Evolutionary conservation across 2,797 vertebrate species (phyloP).

Genomic region (Pempheris klunzingeri): DNA sequence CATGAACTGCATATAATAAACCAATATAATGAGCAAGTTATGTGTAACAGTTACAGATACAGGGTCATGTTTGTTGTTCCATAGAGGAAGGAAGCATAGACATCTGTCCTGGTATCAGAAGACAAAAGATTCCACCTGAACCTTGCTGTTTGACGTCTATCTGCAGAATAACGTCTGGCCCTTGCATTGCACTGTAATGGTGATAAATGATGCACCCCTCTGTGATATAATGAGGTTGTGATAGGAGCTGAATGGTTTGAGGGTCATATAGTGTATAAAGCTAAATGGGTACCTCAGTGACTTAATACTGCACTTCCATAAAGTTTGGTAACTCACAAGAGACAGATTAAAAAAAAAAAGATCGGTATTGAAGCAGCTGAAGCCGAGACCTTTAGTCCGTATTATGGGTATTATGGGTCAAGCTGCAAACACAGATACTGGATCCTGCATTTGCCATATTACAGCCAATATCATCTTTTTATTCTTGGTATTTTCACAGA

Average conservation of each 20-base stretch:
- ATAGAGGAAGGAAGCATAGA: not conserved
- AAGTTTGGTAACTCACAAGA: not conserved
- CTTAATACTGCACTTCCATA: not conserved
- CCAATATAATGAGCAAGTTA: not conserved
- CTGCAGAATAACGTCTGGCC: not conserved
- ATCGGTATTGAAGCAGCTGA: not conserved
- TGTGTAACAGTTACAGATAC: not conserved
- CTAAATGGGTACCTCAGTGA: not conserved
- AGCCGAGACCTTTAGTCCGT: not conserved
- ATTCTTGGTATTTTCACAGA: too few species aligned
- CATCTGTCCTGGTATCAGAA: not conserved
- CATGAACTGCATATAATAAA: too few species aligned
- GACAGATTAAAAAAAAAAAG: not conserved
- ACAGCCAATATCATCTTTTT: not conserved
- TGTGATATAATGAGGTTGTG: not conserved
- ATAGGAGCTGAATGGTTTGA: not conserved
- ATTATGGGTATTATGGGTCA: not conserved
- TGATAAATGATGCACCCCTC: not conserved
- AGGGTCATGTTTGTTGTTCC: not conserved
- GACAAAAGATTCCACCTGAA: not conserved
- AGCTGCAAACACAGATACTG: not conserved
- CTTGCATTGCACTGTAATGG: not conserved
- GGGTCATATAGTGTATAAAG: conserved; percentile 10
- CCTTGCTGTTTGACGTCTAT: not conserved
- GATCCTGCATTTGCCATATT: not conserved